phyloP scores from a whole-genome alignment of 2,888 invertebrate genomes.

The Leptogaster cylindrica region DNA sequence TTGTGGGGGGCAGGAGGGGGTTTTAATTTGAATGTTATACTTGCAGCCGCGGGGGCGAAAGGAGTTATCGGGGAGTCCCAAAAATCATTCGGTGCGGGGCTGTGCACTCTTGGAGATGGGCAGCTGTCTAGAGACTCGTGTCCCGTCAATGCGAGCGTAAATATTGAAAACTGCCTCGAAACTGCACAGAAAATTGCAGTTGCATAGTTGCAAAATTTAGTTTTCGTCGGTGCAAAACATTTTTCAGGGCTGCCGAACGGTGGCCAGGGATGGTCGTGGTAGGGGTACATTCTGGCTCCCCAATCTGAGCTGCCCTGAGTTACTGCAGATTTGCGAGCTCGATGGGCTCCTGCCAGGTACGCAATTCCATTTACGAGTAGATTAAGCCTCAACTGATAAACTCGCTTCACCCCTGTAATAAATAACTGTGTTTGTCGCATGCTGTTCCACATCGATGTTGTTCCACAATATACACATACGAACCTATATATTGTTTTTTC shows the following conservation, averaged over 20 bases:
- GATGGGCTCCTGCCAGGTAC: neutral
- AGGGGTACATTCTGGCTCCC: neutral
- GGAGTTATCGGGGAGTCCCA: neutral
- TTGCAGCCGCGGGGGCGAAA: no score
- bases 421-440: constrained; percentile 32
- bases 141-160: neutral
- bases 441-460: neutral
- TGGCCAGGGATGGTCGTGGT: neutral
- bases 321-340: neutral
- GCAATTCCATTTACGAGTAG: constrained; percentile 30
- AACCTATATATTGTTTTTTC: no score
- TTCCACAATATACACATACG: no score
- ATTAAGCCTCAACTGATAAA: constrained; percentile 35
- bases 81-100: neutral
- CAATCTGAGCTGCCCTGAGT: neutral
- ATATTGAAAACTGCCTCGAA: constrained; percentile 27
- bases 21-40: neutral
- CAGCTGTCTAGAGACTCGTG: neutral
- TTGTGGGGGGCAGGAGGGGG: neutral
- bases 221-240: neutral
- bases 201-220: no score
- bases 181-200: constrained; percentile 15
- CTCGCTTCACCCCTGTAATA: constrained; percentile 14
- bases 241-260: neutral
- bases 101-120: neutral